Evolutionary conservation across 2,113 vertebrate species (phyloP).

Genomic region (Rhinopomastus cyanomelas): DNA sequence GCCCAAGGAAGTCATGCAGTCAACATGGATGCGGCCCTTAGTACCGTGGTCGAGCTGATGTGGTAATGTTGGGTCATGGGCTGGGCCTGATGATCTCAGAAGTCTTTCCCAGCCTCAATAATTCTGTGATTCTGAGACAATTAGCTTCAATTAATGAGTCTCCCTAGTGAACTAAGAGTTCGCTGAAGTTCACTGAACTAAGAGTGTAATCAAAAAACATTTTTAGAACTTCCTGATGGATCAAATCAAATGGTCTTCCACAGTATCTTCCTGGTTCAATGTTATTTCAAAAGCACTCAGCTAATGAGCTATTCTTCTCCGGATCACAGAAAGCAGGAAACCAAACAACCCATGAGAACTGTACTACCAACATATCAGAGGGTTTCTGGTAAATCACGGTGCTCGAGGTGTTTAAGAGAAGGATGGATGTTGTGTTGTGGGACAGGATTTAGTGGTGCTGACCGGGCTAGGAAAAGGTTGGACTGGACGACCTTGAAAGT

Average conservation of each 20-base stretch:
- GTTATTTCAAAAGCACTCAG: background rate
- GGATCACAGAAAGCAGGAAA: background rate
- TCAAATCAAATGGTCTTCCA: background rate
- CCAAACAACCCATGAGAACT: background rate
- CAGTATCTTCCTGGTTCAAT: background rate
- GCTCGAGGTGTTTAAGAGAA: no score
- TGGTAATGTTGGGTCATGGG: no score
- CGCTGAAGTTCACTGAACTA: background rate
- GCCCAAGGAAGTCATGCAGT: no score
- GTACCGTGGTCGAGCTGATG: no score
- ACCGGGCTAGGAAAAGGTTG: no score
- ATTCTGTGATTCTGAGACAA: no score
- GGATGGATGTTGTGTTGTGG: no score
- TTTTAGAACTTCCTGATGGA: background rate
- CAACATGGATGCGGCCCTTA: no score
- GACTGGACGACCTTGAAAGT: no score
- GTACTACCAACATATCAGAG: background rate
- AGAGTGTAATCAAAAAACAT: background rate
- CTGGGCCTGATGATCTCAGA: no score
- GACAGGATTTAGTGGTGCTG: no score
- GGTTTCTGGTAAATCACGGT: background rate
- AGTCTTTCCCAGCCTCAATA: no score
- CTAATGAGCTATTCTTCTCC: background rate
- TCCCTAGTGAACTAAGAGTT: background rate
- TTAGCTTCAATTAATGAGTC: background rate